phyloP scores from a whole-genome alignment of 2,113 vertebrate species.

The Carollia perspicillata region DNA sequence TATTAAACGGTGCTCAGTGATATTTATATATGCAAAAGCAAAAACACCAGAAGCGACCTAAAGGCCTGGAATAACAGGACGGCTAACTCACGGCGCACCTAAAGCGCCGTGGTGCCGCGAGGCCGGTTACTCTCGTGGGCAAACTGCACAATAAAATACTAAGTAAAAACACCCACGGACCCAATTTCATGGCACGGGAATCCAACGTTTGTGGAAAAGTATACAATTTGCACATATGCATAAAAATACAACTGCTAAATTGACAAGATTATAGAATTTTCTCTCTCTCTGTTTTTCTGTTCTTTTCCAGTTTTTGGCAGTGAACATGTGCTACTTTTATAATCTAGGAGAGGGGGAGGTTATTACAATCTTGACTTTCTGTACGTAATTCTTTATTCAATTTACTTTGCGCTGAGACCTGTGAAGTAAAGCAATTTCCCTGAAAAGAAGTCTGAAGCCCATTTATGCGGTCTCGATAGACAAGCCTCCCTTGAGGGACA shows the following conservation, averaged over 20 bases:
- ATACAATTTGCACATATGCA: neutral
- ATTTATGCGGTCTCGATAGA: neutral
- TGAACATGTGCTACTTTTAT: constrained; percentile 1
- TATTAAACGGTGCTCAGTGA: neutral
- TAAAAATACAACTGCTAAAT: neutral
- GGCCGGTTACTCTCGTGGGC: neutral
- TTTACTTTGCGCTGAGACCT: neutral
- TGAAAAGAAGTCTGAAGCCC: neutral
- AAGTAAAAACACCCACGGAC: neutral
- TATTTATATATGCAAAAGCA: neutral
- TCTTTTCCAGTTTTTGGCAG: constrained; percentile 19
- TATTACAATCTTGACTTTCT: constrained; percentile 31
- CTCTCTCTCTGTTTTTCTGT: neutral
- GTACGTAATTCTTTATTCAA: neutral
- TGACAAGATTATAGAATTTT: neutral
- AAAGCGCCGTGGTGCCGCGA: neutral
- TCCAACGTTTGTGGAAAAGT: neutral
- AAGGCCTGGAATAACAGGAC: neutral
- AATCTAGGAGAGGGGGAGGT: neutral
- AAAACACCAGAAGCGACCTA: neutral
- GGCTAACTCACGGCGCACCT: neutral
- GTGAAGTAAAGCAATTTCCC: neutral
- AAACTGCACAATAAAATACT: constrained; percentile 15
- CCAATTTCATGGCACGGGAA: constrained; percentile 7
- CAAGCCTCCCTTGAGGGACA: neutral